Evolutionary conservation across 2,888 invertebrate species (phyloP), one percentile per base, ranked within the genome.

Genomic region (Lamellibrachia satsuma): DNA sequence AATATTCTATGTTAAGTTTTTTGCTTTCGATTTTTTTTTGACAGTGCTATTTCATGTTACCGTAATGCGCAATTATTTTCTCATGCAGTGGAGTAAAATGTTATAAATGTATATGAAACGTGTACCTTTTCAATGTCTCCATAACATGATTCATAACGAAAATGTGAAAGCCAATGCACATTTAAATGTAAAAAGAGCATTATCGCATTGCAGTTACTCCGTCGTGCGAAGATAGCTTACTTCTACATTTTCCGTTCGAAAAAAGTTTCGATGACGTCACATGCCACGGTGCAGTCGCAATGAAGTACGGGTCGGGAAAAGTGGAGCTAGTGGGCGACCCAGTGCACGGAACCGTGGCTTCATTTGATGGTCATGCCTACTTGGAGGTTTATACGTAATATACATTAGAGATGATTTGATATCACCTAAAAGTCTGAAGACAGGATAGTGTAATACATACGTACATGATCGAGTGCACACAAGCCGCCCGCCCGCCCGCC

Each of bases 181-280:
- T 6, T 75, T 22, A 22, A 15, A 75, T 22, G 57, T 75, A 75
- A 75, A 11, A 11, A 75, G 15, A 4, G 6, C 75, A 75, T 6
- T 22, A 75, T 75, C n/a, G 6, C 75, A 75, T 75, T 75, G 75
- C 75, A 75, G 75, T 75, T n/a, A 75, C 75, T 15, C 75, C 75
- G 22, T 75, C 75, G n/a, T 75, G n/a, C 75, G n/a, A 15, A 3
- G 75, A 75, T 22, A 22, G 75, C 6, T 22, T 75, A 75, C 75
- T 75, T 75, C 75, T 75, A 75, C 75, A 75, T 75, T 75, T 75
- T n/a, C 75, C 75, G 75, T 75, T 75, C 75, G 75, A 75, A 75
- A 75, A 11, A 6, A 22, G n/a, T 75, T 75, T 75, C 75, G 75
- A 75, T 75, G 75, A 75, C 22, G 75, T 75, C 75, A 75, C 75